phyloP scores from a whole-genome alignment of 2,888 invertebrate species.

The Cecidostiba fungosa region DNA sequence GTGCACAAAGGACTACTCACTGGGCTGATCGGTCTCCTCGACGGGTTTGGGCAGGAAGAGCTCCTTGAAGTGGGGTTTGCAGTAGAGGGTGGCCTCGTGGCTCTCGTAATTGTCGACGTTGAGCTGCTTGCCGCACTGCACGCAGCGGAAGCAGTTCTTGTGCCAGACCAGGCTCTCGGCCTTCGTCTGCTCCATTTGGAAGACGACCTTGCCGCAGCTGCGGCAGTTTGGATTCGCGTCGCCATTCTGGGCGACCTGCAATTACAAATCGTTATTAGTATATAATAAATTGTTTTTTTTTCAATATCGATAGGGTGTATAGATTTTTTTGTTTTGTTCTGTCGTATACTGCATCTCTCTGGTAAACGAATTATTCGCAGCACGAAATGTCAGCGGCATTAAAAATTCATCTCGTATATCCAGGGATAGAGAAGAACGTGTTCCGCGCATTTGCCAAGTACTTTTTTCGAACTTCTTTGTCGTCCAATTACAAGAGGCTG shows the following conservation, averaged over 20 bases:
- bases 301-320: neutral
- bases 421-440: neutral
- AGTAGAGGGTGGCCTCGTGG: constrained; percentile 94
- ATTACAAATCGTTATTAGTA: neutral
- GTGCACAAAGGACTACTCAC: constrained; percentile 80
- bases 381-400: neutral
- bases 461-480: neutral
- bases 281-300: neutral
- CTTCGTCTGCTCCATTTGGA: constrained; percentile 98
- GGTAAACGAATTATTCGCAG: neutral
- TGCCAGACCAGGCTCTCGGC: constrained; percentile 96
- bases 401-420: neutral
- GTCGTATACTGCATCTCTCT: neutral
- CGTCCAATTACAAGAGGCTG: constrained; percentile 5
- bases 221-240: constrained; percentile 88
- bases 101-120: constrained; percentile 96
- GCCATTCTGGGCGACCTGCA: constrained; percentile 78
- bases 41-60: constrained; percentile 95
- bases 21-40: constrained; percentile 86
- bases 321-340: too few relatives aligned
- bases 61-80: constrained; percentile 96
- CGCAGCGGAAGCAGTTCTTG: constrained; percentile 96
- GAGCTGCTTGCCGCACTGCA: constrained; percentile 95
- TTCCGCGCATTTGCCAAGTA: neutral
- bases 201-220: constrained; percentile 93